Base-by-base conservation (phyloP, 2,888 invertebrate species). In the Nycteola revayana region DNA sequence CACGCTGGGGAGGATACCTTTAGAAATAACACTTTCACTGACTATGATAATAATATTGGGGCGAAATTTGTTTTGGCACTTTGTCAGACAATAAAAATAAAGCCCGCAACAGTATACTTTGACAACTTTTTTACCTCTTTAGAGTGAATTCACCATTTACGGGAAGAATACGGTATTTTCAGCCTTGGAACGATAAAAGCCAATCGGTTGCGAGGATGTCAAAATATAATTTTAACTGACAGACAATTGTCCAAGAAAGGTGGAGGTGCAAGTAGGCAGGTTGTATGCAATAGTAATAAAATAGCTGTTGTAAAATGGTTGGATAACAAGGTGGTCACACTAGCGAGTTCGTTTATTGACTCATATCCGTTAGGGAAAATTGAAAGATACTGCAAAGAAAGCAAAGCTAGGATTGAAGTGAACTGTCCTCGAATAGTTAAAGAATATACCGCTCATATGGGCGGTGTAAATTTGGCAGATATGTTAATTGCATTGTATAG, bases 111-210 rank as follows among this genome's bases (percentile, higher is more conserved):
- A 10, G 30, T 30, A 6, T 30, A 32, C 26, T 32, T 26, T 20
- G 32, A 32, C 10, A 22, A 27, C 31, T 25, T 25, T 25, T 31
- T 31, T 31, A 31, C 25, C 9, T 31, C 25, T 7, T 10, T 25
- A 6, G 25, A 25, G 18, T 9, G 24, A 5, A 31, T 25, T 9
- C 31, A 25, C n/a, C 18, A 31, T 7, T 31, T 30, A 17, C 30
- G 30, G 11, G 14, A 30, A 4, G 24, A 17, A 23, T 30, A 30
- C 8, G 30, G 30, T 9, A 30, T 30, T 30, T 30, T 24, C 23
- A 30, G 30, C 24, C 14, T 30, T 11, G 30, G 30, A 28, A 28
- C 30, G 24, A 9, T 30, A 9, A 30, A 17, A 28, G 10, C n/a
- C 10, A 28, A 28, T 17, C 4, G 21, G 3, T 8, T 29, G 11